These are phyloP conservation scores for Dasysyrphus albostriatus DNA, from an alignment of 2,888 invertebrate species.

Conservation along the genomic window DNA sequence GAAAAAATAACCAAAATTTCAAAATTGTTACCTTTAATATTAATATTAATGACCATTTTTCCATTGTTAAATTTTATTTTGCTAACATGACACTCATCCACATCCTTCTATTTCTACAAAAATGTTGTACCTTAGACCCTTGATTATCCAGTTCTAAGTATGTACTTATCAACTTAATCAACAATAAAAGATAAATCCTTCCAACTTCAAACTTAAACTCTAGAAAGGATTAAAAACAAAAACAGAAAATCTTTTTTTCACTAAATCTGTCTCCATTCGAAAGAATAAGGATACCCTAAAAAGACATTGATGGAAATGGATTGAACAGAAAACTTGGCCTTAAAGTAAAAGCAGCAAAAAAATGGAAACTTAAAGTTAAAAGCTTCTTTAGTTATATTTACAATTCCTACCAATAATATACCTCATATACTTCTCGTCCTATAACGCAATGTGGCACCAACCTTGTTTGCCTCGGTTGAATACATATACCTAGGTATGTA, in stretches of 20 bases:
- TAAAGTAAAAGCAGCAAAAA: background rate
- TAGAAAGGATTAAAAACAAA: slow-evolving; percentile 25
- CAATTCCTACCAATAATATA: background rate
- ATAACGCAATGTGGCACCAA: slow-evolving; percentile 3
- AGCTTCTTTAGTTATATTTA: slow-evolving; percentile 23
- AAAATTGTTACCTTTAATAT: no score
- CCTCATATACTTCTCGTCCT: background rate
- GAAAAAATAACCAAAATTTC: no score
- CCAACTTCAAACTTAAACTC: slow-evolving; percentile 34
- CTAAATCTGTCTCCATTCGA: slow-evolving; percentile 30
- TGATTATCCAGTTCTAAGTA: slow-evolving; percentile 23
- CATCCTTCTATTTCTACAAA: slow-evolving; percentile 19
- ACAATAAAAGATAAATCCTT: slow-evolving; percentile 19
- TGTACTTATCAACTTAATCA: background rate
- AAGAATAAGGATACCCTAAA: slow-evolving; percentile 53
- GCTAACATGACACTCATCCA: no score
- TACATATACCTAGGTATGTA: background rate
- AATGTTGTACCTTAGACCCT: slow-evolving; percentile 27
- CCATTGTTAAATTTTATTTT: no score
- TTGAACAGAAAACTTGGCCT: slow-evolving; percentile 53
- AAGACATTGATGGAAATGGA: slow-evolving; percentile 62
- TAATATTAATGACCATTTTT: no score
- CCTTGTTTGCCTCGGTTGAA: slow-evolving; percentile 10
- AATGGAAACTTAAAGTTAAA: slow-evolving; percentile 18
- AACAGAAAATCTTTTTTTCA: slow-evolving; percentile 12